phyloP scores from a whole-genome alignment of 2,888 invertebrate species.

The Dromius quadrimaculatus region DNA sequence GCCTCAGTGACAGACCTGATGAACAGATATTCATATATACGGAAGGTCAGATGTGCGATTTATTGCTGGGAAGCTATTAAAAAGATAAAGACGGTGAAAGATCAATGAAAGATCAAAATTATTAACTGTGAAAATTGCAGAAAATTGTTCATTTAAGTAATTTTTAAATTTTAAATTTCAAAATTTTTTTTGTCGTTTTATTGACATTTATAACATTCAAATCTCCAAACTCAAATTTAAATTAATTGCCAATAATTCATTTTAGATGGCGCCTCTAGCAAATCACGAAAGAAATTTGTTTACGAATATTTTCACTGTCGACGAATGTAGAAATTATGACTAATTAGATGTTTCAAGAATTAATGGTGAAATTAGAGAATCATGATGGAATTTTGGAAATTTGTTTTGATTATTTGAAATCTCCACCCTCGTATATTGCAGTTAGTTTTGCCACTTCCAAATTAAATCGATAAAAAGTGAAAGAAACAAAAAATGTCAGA shows the following conservation, averaged over 20 bases:
- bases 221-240: too few relatives aligned
- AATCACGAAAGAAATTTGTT: constrained; percentile 23
- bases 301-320: constrained; percentile 8
- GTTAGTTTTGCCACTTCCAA: too few relatives aligned
- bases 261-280: not conserved
- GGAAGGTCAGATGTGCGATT: constrained; percentile 9
- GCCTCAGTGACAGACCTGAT: constrained; percentile 21
- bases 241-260: constrained; percentile 6
- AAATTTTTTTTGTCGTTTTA: not conserved
- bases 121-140: not conserved
- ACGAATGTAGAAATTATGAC: constrained; percentile 13
- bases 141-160: not conserved
- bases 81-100: not conserved
- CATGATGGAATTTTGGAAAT: constrained; percentile 23
- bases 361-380: constrained; percentile 23
- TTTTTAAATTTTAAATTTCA: not conserved
- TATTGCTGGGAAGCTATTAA: not conserved
- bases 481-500: constrained; percentile 27
- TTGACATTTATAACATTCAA: too few relatives aligned
- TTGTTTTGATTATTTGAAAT: not conserved
- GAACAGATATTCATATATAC: not conserved
- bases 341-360: constrained; percentile 25
- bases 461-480: constrained; percentile 10
- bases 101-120: not conserved
- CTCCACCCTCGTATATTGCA: too few relatives aligned